A percentile compares a stretch with the other conserved stretches of the same genome.
These are phyloP conservation scores for Drosophila tanythrix DNA, from an alignment of 2,888 invertebrate species.

Conservation along the genomic window DNA sequence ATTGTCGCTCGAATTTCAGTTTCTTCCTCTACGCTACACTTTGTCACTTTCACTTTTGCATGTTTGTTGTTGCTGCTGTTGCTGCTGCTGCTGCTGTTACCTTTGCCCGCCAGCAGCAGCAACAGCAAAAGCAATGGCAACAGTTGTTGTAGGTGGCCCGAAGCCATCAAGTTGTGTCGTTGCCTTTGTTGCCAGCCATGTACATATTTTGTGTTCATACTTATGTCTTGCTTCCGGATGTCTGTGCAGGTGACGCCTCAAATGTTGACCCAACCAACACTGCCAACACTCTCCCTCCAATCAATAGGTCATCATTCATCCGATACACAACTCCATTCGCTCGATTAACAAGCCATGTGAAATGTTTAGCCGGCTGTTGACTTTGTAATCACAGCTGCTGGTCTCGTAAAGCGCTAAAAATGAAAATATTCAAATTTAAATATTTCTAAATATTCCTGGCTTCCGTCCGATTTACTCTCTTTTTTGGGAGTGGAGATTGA, in stretches of 20 bases:
- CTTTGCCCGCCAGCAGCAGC: constrained; percentile 38
- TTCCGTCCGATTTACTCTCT: not conserved
- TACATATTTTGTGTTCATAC: constrained; percentile 44
- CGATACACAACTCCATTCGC: constrained; percentile 12
- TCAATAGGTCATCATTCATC: constrained; percentile 37
- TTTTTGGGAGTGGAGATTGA: not conserved
- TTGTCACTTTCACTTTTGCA: constrained; percentile 75
- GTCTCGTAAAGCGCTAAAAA: not conserved
- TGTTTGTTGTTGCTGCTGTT: constrained; percentile 16
- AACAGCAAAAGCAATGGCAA: constrained; percentile 11
- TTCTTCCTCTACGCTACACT: constrained; percentile 62
- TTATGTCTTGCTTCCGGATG: constrained; percentile 49
- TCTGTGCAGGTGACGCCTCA: constrained; percentile 52
- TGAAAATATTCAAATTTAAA: not conserved
- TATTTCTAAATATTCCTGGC: constrained; percentile 17
- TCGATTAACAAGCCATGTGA: not conserved
- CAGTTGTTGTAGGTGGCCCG: constrained; percentile 56
- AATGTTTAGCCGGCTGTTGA: constrained; percentile 7
- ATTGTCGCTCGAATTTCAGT: constrained; percentile 69
- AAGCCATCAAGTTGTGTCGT: constrained; percentile 44
- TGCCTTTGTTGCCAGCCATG: constrained; percentile 63
- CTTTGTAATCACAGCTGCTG: constrained; percentile 45
- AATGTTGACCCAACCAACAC: constrained; percentile 41
- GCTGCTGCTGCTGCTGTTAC: constrained; percentile 30
- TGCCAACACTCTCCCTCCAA: constrained; percentile 16